A percentile compares a stretch with the other conserved stretches of the same genome.
These are phyloP conservation scores for Zaprionus ornatus DNA, from an alignment of 1,140 invertebrate species.

Conservation along the genomic window DNA sequence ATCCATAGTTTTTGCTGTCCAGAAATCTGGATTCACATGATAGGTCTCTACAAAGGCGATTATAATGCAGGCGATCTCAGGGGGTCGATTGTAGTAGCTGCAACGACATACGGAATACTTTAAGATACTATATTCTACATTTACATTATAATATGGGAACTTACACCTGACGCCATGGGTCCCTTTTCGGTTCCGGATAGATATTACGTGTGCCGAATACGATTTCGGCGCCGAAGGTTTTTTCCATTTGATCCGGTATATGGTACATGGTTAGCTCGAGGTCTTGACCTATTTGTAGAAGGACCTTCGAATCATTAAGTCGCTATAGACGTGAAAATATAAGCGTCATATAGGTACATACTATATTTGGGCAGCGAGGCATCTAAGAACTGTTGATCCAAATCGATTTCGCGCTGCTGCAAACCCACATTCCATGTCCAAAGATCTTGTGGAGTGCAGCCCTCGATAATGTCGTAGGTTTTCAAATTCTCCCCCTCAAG, in stretches of 20 bases:
- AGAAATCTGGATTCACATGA: constrained; percentile 76
- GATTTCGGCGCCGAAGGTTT: constrained; percentile 73
- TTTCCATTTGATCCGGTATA: constrained; percentile 70
- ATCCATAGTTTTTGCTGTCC: constrained; percentile 73
- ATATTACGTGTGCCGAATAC: constrained; percentile 72
- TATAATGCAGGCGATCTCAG: constrained; percentile 68
- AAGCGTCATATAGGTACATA: constrained; percentile 22
- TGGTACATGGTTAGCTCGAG: constrained; percentile 65
- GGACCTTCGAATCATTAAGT: constrained; percentile 24
- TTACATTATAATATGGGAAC: not conserved
- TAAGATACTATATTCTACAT: not conserved
- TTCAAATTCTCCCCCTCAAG: constrained; percentile 66
- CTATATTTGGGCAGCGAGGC: constrained; percentile 69
- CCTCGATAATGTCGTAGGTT: constrained; percentile 71
- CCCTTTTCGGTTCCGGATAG: constrained; percentile 52
- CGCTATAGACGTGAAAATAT: not conserved
- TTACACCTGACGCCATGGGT: constrained; percentile 33
- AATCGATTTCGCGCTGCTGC: constrained; percentile 61
- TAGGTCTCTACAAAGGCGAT: constrained; percentile 78
- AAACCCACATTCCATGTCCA: constrained; percentile 78
- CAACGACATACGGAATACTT: not conserved
- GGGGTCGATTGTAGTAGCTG: constrained; percentile 63
- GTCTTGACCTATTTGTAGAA: constrained; percentile 55
- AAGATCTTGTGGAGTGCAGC: constrained; percentile 61
- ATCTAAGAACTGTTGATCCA: constrained; percentile 62